Evolutionary conservation across 2,113 vertebrate species (phyloP), one percentile per base, ranked within the genome.

Genomic region (Apeltes quadracus): DNA sequence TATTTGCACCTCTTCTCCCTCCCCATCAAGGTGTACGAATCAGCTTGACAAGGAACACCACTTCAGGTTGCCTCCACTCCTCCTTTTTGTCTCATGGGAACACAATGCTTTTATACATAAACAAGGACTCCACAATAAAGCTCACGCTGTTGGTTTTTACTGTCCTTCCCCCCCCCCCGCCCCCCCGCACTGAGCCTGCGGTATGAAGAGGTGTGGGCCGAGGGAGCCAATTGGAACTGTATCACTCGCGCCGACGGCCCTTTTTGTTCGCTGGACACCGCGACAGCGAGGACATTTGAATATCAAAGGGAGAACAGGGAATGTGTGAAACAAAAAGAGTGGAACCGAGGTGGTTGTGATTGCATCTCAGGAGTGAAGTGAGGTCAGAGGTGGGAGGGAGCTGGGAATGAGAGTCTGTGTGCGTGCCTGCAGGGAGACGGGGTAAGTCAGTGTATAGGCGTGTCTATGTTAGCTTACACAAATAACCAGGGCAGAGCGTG

Each of bases 1-100:
- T 93, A 95, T 94, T 94, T 93, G 92, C 91, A 93, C 94, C 92
- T 95, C 86, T 93, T 92, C 90, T 93, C 83, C 90, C 13, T 76
- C 79, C 85, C 87, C 61, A 62, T 59, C 69, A 82, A 79, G 83
- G 64, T 83, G 82, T 80, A 84, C 82, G 81, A 89, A 86, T 87
- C 85, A 88, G 71, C 78, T 83, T 87, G 91, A 93, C 90, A 92
- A 79, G 84, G 85, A 93, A 91, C 89, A 87, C 64, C 75, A 90
- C 89, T 92, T 83, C 72, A 78, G 66, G 76, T 78, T 61, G 65
- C 59, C 61, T 66, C 53, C 76, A 76, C 78, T 25, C 23, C 68
- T 44, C 53, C 46, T 44, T 39, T 18, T 13, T 16, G 41, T 50
- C 62, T 81, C 74, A 61, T 61, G 79, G 78, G 88, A 84, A 87